Evolutionary conservation across 2,888 invertebrate genomes (phyloP).

Genomic region (Subacronicta megacephala): DNA sequence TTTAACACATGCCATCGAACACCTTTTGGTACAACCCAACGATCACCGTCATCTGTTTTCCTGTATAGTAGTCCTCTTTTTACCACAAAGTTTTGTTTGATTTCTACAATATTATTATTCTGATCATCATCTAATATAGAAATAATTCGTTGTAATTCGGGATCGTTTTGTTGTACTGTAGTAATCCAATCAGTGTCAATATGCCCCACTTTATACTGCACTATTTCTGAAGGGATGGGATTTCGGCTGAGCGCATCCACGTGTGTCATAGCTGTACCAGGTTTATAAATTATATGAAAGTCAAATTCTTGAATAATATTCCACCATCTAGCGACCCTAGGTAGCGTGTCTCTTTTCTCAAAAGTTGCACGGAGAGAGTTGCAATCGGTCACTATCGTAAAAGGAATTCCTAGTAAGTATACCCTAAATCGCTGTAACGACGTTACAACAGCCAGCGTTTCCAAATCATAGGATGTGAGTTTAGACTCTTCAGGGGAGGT

Average conservation of each 20-base stretch:
- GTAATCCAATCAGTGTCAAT: background rate
- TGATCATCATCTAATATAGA: background rate
- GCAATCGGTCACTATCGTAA: slow-evolving; percentile 7
- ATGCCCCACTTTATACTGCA: background rate
- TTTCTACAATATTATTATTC: background rate
- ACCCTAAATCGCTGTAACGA: slow-evolving; percentile 3
- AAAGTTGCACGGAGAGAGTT: slow-evolving; percentile 8
- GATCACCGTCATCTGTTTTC: background rate
- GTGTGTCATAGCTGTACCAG: slow-evolving; percentile 8
- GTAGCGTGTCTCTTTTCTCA: slow-evolving; percentile 3
- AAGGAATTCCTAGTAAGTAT: slow-evolving; percentile 3
- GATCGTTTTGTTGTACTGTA: slow-evolving; percentile 10
- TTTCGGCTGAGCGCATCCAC: slow-evolving; percentile 13
- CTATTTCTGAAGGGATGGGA: background rate
- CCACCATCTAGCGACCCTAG: slow-evolving; percentile 16
- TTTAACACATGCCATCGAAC: background rate
- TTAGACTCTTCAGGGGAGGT: background rate
- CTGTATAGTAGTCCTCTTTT: slow-evolving; percentile 2
- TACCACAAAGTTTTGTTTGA: background rate
- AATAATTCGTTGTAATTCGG: slow-evolving; percentile 5
- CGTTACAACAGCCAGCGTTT: slow-evolving; percentile 5
- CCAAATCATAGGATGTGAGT: background rate
- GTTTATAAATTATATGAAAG: slow-evolving; percentile 4
- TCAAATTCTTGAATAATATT: slow-evolving; percentile 7
- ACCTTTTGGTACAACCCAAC: slow-evolving; percentile 4